Base-by-base conservation (phyloP, 1,140 invertebrate species). In the Semibalanus balanoides region DNA sequence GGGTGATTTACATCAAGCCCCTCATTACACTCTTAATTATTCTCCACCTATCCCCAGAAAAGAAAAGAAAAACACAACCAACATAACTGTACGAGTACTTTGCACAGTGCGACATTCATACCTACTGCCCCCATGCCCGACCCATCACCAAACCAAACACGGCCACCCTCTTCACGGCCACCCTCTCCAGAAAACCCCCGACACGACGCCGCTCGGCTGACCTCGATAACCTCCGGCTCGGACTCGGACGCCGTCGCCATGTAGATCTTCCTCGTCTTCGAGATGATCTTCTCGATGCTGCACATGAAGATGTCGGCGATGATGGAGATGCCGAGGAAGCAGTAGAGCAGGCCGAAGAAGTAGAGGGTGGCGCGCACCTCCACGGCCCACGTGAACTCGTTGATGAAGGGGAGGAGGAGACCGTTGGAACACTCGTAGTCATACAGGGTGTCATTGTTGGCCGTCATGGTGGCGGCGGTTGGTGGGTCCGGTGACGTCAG, bases 251-350 rank as follows among this genome's bases (percentile, higher is more conserved):
- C 78, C n/a, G 76, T 79, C 17, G 81, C 81, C 30, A 78, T 72
- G 72, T 74, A 82, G 75, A 80, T 83, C 76, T 86, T 87, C 72
- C 84, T 83, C 5, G 87, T 89, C 82, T 88, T 88, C 81, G 86
- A 87, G 5, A 88, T 90, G 77, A 90, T 90, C 78, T 86, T 87
- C 81, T 90, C 89, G 76, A 90, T 89, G 76, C 88, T 83, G 51
- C 86, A 85, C 78, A 86, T 83, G 80, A 87, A 87, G 51, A 87
- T 86, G 79, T 89, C 88, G 30, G 89, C 87, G 14, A 89, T 85
- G 78, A 90, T 89, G 75, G 89, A 85, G 9, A 89, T 85, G 30
- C 86, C 86, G 76, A 86, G 78, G 79, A 87, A 86, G 79, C 84
- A 85, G 82, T 88, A 89, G 7, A 90, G 77, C 0, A 90, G 82